Base-by-base conservation (phyloP, 2,113 vertebrate genomes). In the Podocnemis expansa region DNA sequence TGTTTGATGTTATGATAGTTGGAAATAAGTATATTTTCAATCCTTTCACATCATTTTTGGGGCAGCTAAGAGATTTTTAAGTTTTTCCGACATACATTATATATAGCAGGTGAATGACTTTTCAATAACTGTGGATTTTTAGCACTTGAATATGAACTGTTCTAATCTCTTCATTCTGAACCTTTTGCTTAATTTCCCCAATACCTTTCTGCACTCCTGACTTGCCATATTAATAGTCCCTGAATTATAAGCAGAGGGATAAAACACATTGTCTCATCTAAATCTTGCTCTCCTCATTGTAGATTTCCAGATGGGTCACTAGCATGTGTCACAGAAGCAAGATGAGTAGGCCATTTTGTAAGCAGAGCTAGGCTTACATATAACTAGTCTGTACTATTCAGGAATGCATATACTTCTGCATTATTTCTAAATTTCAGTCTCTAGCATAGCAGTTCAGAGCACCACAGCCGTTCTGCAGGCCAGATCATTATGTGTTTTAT, bases 291-390 rank as follows among this genome's bases (percentile, higher is more conserved):
- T 80, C n/a, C 55, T 49, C 14, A 29, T n/a, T 17, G 49, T 5
- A 56, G n/a, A 29, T 2, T n/a, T 47, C 88, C 58, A 56, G 55
- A 58, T 0, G 0, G 38, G 63, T 76, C 24, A 45, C 24, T 29
- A 21, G 41, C 0, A 2, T 79, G 78, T 21, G 56, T 1, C 29
- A 52, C 45, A 55, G 51, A 76, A 89, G 76, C 76, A 87, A 81
- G 54, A 58, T 21, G n/a, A 1, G 0, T 41, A 29, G 1, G 34
- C 4, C 0, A 0, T 41, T 91, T 81, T 24, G 22, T 56, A 52
- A 79, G 45, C 19, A 10, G n/a, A 70, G 63, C 21, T 21, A 34
- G 78, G 12, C 47, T n/a, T 38, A 14, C 19, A 22, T n/a, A 70
- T 70, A 38, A n/a, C 22, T 80, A 52, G 51, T 25, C 34, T 27